These are phyloP conservation scores for Crenuchus spilurus DNA, from an alignment of 2,797 vertebrate genomes.

Conservation along the genomic window DNA sequence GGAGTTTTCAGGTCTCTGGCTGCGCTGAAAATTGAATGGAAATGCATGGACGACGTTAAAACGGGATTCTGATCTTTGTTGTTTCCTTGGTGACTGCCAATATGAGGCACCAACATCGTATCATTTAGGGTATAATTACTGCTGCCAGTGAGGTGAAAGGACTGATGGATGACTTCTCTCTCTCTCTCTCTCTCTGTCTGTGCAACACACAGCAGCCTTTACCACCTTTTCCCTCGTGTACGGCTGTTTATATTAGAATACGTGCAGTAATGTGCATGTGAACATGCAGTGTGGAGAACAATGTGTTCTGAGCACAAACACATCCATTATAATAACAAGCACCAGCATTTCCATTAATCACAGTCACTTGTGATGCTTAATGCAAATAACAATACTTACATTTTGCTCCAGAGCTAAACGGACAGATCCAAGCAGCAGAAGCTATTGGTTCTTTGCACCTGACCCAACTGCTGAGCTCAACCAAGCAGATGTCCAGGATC, in stretches of 20 bases:
- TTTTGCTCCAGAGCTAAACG: constrained; percentile 60
- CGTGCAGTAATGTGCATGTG: not conserved
- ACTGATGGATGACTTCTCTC: constrained; percentile 24
- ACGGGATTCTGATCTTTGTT: constrained; percentile 14
- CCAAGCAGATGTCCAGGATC: constrained; percentile 65
- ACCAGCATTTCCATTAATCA: constrained; percentile 6
- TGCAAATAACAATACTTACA: not conserved
- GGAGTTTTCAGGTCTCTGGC: not conserved
- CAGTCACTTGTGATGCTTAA: not conserved
- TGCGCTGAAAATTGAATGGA: constrained; percentile 3
- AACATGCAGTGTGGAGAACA: not conserved
- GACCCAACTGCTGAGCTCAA: constrained; percentile 67
- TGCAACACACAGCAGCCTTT: not conserved
- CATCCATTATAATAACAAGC: not conserved
- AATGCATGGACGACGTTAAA: constrained; percentile 15
- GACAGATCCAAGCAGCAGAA: constrained; percentile 57
- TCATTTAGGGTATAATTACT: constrained; percentile 41
- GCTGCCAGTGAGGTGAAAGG: constrained; percentile 29
- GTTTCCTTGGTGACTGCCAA: constrained; percentile 40
- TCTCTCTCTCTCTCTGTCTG: not conserved
- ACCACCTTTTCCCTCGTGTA: not conserved
- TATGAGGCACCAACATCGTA: constrained; percentile 21
- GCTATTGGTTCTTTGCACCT: constrained; percentile 51
- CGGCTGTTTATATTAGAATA: not conserved
- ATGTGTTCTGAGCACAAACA: not conserved